Percentiles rank a stretch among this genome's conserved stretches.
Conservation (phyloP, 2,888 invertebrate genomes). For the Bibio marci region DNA sequence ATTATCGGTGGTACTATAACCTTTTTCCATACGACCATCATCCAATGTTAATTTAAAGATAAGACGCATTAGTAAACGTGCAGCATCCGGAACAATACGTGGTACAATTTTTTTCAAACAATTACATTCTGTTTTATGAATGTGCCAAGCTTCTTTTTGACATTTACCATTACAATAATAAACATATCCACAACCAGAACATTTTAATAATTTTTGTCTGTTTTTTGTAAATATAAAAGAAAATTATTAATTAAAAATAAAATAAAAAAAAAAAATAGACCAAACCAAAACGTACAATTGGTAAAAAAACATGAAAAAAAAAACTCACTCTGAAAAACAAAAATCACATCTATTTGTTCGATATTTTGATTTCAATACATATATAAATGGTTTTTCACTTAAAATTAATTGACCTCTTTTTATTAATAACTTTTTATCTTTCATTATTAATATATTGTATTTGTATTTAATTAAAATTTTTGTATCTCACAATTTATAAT, state of each 20-base stretch:
- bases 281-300: too few species aligned
- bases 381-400: slow-evolving; percentile 55
- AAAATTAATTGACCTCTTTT: slow-evolving; percentile 1
- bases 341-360: slow-evolving; percentile 56
- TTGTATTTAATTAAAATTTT: too few species aligned
- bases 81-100: slow-evolving; percentile 62
- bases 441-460: too few species aligned
- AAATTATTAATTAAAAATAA: too few species aligned
- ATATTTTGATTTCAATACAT: slow-evolving; percentile 50
- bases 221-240: too few species aligned
- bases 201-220: slow-evolving; percentile 57
- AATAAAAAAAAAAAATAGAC: too few species aligned
- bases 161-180: slow-evolving; percentile 68
- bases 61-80: slow-evolving; percentile 59
- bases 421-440: too few species aligned
- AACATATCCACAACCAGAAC: slow-evolving; percentile 67
- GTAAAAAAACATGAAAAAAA: too few species aligned
- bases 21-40: slow-evolving; percentile 47
- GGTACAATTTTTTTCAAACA: slow-evolving; percentile 55
- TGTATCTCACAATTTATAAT: too few species aligned
- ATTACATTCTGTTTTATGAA: slow-evolving; percentile 71
- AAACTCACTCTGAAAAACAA: slow-evolving; percentile 33
- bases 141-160: slow-evolving; percentile 64
- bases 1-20: slow-evolving; percentile 49
- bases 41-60: slow-evolving; percentile 37